A percentile compares a stretch with the other conserved stretches of the same genome.
Evolutionary conservation across 1,140 invertebrate genomes (phyloP).

Genomic region (Drosophila pruinosa): DNA sequence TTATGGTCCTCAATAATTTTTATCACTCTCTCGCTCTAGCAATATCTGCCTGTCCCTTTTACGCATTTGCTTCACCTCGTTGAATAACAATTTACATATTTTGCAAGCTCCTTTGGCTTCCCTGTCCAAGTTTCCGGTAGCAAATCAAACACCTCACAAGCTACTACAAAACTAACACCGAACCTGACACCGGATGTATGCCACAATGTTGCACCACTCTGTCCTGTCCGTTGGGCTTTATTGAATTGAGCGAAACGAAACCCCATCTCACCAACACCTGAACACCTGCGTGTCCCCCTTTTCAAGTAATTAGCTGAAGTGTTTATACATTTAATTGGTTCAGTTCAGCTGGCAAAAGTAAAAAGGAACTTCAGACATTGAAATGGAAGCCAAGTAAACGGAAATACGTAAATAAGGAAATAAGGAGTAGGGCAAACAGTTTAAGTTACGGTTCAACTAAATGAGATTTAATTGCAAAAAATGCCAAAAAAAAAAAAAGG

Average conservation of each 20-base stretch:
- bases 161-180: neutral
- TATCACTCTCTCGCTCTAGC: neutral
- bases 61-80: neutral
- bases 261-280: too few species aligned
- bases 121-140: neutral
- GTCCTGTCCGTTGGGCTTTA: neutral
- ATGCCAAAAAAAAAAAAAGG: too few species aligned
- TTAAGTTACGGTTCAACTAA: too few species aligned
- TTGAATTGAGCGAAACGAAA: too few species aligned
- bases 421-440: too few species aligned
- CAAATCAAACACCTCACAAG: neutral
- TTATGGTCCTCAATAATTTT: neutral
- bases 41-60: neutral
- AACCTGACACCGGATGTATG: neutral
- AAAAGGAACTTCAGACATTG: neutral
- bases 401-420: neutral
- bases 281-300: neutral
- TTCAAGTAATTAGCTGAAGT: neutral
- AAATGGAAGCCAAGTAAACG: neutral
- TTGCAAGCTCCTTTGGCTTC: slow-evolving; percentile 1
- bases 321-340: neutral
- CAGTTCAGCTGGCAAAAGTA: neutral
- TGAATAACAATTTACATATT: slow-evolving; percentile 4
- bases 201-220: neutral
- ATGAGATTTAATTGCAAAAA: too few species aligned